phyloP scores from a whole-genome alignment of 2,797 vertebrate genomes.

The Xenopus petersii region DNA sequence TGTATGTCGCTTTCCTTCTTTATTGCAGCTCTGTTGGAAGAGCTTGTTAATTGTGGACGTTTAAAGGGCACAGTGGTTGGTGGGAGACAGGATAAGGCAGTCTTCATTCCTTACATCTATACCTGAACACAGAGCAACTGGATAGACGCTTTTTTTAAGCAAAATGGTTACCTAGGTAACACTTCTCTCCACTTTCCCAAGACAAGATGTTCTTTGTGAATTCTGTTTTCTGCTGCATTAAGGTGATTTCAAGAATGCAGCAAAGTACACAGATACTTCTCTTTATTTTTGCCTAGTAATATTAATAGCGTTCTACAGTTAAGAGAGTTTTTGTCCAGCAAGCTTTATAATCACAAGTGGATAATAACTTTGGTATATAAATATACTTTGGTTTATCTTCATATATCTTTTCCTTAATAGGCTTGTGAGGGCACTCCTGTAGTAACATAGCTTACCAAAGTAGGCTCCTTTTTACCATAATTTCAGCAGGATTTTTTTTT shows the following conservation, averaged over 20 bases:
- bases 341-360: no score
- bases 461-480: no score
- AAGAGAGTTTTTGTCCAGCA: no score
- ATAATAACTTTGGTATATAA: no score
- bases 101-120: conserved; percentile 94
- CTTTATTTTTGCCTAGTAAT: no score
- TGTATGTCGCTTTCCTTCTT: conserved; percentile 18
- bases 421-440: no score
- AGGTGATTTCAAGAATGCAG: conserved; percentile 6
- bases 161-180: conserved; percentile 92
- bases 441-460: no score
- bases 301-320: no score
- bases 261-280: conserved; percentile 11
- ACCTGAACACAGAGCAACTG: conserved; percentile 87
- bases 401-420: no score
- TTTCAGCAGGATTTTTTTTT: no score
- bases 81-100: conserved; percentile 88
- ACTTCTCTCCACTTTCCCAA: conserved; percentile 9
- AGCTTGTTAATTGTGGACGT: conserved; percentile 81
- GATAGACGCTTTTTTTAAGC: conserved; percentile 94
- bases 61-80: conserved; percentile 86
- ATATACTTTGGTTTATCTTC: no score
- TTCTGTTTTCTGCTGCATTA: conserved; percentile 25
- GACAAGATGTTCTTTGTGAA: conserved; percentile 43
- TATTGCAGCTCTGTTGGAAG: conserved; percentile 82